Base-by-base conservation (phyloP, 37 sponge, comb jelly and placozoan species). In the Geodia barretti region DNA sequence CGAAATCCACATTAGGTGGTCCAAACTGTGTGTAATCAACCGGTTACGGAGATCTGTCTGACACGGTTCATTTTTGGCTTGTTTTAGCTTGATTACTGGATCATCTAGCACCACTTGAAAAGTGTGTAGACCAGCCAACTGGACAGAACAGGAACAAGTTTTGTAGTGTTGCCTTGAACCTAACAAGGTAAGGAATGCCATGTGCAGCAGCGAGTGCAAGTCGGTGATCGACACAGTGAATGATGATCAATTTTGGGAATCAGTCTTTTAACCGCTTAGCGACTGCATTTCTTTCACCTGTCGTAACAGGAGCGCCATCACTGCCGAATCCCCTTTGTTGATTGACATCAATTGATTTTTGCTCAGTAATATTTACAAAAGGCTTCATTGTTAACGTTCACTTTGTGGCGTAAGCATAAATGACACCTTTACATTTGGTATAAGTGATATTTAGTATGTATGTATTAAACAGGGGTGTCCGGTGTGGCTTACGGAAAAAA, bases 31-130 rank as follows among this genome's bases (percentile, higher is more conserved):
- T 7, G 54, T n/a, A n/a, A n/a, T n/a, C n/a, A n/a, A n/a, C n/a
- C n/a, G n/a, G n/a, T n/a, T n/a, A n/a, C n/a, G n/a, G n/a, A n/a
- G n/a, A n/a, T n/a, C n/a, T n/a, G n/a, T n/a, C n/a, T n/a, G n/a
- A n/a, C n/a, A n/a, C n/a, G n/a, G n/a, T n/a, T 17, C 85, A 68
- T 84, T 78, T 47, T 84, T 84, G 21, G 82, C 61, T 71, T 81
- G n/a, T 32, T 81, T 81, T n/a, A 81, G 73, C 4, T 81, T 81
- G 25, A 81, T 8, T 38, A 25, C 38, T 4, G 62, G 73, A 36
- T 61, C 64, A 28, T 26, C n/a, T 24, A 81, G 73, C 8, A 81
- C 31, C 24, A 58, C 64, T 39, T 70, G 64, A 25, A 81, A 58
- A n/a, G 82, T 62, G 20, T 81, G 62, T 25, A 81, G 64, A 29